Base-by-base conservation (phyloP, 2,797 vertebrate species). In the Gallinago stenura region DNA sequence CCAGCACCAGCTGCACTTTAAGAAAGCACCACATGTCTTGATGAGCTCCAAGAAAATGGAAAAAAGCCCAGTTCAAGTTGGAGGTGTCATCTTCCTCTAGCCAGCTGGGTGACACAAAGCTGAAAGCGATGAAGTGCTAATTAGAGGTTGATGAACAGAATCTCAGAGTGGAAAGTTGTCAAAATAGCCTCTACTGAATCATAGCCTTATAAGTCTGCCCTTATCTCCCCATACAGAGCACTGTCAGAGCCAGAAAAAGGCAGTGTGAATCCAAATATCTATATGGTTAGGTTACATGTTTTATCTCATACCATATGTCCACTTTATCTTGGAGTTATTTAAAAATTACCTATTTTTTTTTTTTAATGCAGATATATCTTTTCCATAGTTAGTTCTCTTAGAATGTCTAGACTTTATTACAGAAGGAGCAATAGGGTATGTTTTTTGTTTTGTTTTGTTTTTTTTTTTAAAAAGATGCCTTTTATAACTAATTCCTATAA, bases 81-180 rank as follows among this genome's bases (percentile, higher is more conserved):
- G 97, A 98, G 98, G 98, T 98, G 98, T 98, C 95, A 95, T 97
- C 97, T 97, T 97, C 95, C 97, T 96, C 95, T 96, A 96, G 96
- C 97, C 97, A 98, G 97, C 98, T 97, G 97, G 96, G 97, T 97
- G 95, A 97, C 97, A 98, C 98, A 97, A 97, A 97, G 97, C 97
- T 97, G 98, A 98, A 98, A 98, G 95, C 94, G 96, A 97, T 94
- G 88, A 98, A 98, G 98, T 98, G 98, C 97, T 99, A 98, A 99
- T 99, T 98, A 98, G 97, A 98, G 97, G 97, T 93, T 95, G 91
- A 97, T 96, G 97, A 98, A 98, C 97, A 97, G 92, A 98, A 97
- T 96, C 94, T 97, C 95, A 35, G 95, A 46, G 92, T 96, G 96
- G 96, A 98, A 98, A 98, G 97, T 97, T 98, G 94, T 93, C 89